These are phyloP conservation scores for Pygoscelis adeliae DNA, from an alignment of 2,113 vertebrate genomes.

Conservation along the genomic window DNA sequence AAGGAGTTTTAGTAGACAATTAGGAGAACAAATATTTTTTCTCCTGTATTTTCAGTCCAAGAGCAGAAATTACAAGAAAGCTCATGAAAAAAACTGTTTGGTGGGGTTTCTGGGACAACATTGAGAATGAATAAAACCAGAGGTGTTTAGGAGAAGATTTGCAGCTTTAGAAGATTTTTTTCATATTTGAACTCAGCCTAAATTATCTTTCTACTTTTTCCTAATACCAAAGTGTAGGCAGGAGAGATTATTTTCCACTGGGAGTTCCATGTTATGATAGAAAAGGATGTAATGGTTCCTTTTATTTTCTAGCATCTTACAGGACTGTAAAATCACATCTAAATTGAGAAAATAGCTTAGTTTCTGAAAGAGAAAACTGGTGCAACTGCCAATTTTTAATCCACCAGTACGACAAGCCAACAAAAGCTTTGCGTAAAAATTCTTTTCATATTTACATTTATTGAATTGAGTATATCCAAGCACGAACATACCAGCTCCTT, in stretches of 20 bases:
- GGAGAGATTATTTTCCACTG: background rate
- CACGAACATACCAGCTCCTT: background rate
- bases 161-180: background rate
- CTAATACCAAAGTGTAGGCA: background rate
- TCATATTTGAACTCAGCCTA: background rate
- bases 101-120: background rate
- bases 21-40: background rate
- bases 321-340: slow-evolving; percentile 1
- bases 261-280: background rate
- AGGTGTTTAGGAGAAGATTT: background rate
- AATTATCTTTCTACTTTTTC: background rate
- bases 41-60: background rate
- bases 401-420: background rate
- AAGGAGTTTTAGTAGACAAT: background rate
- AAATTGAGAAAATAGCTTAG: slow-evolving; percentile 25
- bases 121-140: background rate
- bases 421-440: slow-evolving; percentile 58
- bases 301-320: background rate
- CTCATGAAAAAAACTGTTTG: background rate
- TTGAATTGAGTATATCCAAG: background rate
- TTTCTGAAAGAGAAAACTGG: slow-evolving; percentile 23
- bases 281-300: background rate
- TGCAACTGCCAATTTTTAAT: slow-evolving; percentile 49
- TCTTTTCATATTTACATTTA: slow-evolving; percentile 47
- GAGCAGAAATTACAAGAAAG: background rate